Evolutionary conservation across 30 jellyfish, hydroid and myxozoan species (phyloP).

Genomic region (Turritopsis dohrnii): DNA sequence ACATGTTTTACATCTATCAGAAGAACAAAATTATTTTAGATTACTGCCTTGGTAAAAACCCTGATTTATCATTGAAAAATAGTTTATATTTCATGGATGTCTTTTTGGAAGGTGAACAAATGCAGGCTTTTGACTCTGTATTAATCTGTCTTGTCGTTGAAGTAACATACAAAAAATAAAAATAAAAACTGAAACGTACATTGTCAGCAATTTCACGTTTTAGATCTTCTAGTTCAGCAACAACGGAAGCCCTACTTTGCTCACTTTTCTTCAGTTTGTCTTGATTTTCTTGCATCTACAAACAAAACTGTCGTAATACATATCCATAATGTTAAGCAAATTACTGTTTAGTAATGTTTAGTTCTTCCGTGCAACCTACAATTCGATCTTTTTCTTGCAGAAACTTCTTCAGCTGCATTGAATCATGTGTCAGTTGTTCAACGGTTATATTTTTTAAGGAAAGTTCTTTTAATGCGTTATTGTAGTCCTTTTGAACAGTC

Average conservation of each 20-base stretch:
- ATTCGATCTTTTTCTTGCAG: slow-evolving; percentile 61
- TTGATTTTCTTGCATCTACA: slow-evolving; percentile 47
- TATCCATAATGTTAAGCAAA: no score
- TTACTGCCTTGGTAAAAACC: no score
- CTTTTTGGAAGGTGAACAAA: no score
- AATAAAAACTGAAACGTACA: slow-evolving; percentile 38
- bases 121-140: no score
- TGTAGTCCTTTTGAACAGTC: slow-evolving; percentile 55
- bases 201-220: slow-evolving; percentile 60
- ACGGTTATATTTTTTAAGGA: slow-evolving; percentile 47
- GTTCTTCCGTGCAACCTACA: neutral
- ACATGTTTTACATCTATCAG: no score
- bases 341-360: no score
- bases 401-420: slow-evolving; percentile 42
- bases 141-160: no score
- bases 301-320: neutral
- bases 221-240: slow-evolving; percentile 55
- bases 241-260: slow-evolving; percentile 37
- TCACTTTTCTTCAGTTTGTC: slow-evolving; percentile 65
- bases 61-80: no score
- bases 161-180: neutral
- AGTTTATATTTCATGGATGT: no score
- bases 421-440: slow-evolving; percentile 32
- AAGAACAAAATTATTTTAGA: no score
- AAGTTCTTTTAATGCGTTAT: slow-evolving; percentile 40